Percentiles rank a stretch among this genome's conserved stretches.
Evolutionary conservation across 30 jellyfish, hydroid and myxozoan species (phyloP).

Genomic region (Aurelia sp.): DNA sequence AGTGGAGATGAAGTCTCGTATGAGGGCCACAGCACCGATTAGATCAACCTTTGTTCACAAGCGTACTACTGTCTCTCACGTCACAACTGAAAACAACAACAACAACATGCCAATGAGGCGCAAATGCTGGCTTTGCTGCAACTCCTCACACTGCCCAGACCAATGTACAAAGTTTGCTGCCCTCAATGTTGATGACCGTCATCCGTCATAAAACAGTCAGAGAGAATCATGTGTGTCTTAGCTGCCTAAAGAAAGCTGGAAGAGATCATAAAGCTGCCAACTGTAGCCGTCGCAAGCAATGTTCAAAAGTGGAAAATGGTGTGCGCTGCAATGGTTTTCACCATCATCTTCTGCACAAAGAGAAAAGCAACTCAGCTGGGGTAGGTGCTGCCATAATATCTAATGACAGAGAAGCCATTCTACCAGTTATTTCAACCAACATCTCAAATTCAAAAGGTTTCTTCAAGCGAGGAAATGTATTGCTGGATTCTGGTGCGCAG

Average conservation of each 20-base stretch:
- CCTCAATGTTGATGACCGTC: slow-evolving; percentile 41
- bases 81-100: slow-evolving; percentile 60
- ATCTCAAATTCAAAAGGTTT: slow-evolving; percentile 38
- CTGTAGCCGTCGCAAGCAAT: slow-evolving; percentile 46
- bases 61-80: slow-evolving; percentile 49
- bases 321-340: slow-evolving; percentile 58
- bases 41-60: slow-evolving; percentile 61
- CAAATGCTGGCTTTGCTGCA: slow-evolving; percentile 67
- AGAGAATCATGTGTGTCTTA: slow-evolving; percentile 70
- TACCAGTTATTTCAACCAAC: slow-evolving; percentile 58
- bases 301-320: slow-evolving; percentile 19
- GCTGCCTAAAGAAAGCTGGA: slow-evolving; percentile 50
- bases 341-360: slow-evolving; percentile 47
- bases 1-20: slow-evolving; percentile 73
- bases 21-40: slow-evolving; percentile 75
- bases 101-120: slow-evolving; percentile 39
- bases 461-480: slow-evolving; percentile 38
- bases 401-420: slow-evolving; percentile 35
- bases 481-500: slow-evolving; percentile 74
- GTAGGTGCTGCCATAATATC: slow-evolving; percentile 65
- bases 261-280: slow-evolving; percentile 45
- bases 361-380: slow-evolving; percentile 8
- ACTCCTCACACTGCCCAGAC: slow-evolving; percentile 73
- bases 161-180: slow-evolving; percentile 63
- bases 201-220: slow-evolving; percentile 46